A percentile compares a stretch with the other conserved stretches of the same genome.
Conservation (phyloP, 2,113 vertebrate genomes). For the Eurystomus gularis region DNA sequence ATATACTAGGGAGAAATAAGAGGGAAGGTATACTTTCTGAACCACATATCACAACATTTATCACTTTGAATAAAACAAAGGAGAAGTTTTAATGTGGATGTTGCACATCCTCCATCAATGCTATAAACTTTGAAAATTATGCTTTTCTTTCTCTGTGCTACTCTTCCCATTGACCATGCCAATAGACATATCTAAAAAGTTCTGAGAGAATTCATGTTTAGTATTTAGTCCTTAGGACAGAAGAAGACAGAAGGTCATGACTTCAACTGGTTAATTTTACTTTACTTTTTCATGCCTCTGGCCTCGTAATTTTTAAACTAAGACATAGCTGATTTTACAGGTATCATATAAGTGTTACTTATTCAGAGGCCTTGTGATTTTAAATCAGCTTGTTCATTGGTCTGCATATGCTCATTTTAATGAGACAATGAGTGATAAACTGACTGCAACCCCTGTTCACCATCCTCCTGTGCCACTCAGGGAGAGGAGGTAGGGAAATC, state of each 20-base stretch:
- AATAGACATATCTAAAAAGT: neutral
- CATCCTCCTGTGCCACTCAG: no score
- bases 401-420: neutral
- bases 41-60: neutral
- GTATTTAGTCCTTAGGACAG: neutral
- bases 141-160: neutral
- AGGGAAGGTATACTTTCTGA: neutral
- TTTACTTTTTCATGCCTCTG: neutral
- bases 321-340: neutral
- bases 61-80: neutral
- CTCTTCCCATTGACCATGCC: neutral
- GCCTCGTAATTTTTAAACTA: neutral
- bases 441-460: no score
- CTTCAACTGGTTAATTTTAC: neutral
- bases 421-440: no score
- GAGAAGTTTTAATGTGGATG: neutral
- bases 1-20: neutral
- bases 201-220: neutral
- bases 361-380: neutral
- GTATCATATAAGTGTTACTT: no score
- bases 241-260: neutral
- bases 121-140: neutral
- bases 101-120: neutral
- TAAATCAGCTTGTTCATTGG: neutral
- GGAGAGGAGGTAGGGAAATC: no score